Evolutionary conservation across 2,888 invertebrate genomes (phyloP).

Genomic region (Acanthopleura granulata): DNA sequence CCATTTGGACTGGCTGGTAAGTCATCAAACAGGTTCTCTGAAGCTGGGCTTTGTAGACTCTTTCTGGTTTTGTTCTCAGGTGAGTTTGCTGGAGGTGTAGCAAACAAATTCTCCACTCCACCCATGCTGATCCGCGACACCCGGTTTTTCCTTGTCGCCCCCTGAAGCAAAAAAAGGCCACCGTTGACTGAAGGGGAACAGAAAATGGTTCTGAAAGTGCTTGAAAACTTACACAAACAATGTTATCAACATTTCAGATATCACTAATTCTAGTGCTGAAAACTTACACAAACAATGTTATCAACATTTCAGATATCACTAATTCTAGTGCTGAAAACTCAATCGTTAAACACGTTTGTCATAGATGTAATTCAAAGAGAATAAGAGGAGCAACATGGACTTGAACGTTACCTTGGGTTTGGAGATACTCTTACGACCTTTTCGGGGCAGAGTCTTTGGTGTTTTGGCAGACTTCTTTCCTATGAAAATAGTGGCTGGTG

Average conservation of each 20-base stretch:
- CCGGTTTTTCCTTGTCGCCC: neutral
- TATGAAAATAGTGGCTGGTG: constrained; percentile 63
- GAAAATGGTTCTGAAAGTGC: too few species aligned
- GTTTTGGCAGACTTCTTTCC: constrained; percentile 49
- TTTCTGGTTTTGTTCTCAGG: constrained; percentile 20
- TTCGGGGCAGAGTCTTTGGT: constrained; percentile 52
- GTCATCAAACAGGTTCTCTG: constrained; percentile 56
- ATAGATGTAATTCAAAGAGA: too few species aligned
- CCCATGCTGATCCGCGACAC: constrained; percentile 28
- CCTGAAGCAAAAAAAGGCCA: neutral
- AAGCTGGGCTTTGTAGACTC: constrained; percentile 28
- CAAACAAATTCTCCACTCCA: constrained; percentile 44
- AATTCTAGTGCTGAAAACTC: too few species aligned
- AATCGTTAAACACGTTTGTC: too few species aligned
- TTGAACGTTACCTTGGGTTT: constrained; percentile 31
- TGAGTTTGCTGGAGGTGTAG: constrained; percentile 35
- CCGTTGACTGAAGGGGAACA: too few species aligned
- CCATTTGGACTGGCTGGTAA: constrained; percentile 66
- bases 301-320: too few species aligned
- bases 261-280: too few species aligned
- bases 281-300: too few species aligned
- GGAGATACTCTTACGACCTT: constrained; percentile 51
- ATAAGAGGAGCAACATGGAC: too few species aligned
- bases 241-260: too few species aligned
- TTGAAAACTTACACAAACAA: too few species aligned